Evolutionary conservation across 2,113 vertebrate genomes (phyloP).

Genomic region (Hippocampus comes): DNA sequence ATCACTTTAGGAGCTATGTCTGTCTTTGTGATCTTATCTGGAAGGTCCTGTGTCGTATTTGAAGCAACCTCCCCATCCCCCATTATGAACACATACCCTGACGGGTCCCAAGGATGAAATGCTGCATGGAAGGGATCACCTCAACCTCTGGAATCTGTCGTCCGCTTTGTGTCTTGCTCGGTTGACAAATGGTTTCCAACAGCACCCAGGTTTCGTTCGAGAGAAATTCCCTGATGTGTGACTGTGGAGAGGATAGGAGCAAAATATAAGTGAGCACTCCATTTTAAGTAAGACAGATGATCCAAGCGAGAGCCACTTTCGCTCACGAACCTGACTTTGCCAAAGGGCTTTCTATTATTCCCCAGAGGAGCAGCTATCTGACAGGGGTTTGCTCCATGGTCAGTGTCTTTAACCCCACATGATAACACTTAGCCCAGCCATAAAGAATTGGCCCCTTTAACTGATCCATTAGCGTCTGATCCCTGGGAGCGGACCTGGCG

Average conservation of each 20-base stretch:
- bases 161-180: constrained; percentile 54
- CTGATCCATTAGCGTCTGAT: constrained; percentile 77
- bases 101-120: constrained; percentile 62
- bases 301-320: constrained; percentile 48
- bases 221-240: constrained; percentile 47
- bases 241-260: constrained; percentile 20
- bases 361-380: constrained; percentile 63
- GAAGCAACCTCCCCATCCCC: constrained; percentile 19
- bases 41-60: constrained; percentile 54
- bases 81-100: constrained; percentile 19
- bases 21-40: constrained; percentile 70
- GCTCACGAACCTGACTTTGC: constrained; percentile 42
- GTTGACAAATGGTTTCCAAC: constrained; percentile 67
- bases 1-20: constrained; percentile 59
- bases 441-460: constrained; percentile 76
- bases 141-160: constrained; percentile 67
- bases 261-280: constrained; percentile 23
- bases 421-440: constrained; percentile 74
- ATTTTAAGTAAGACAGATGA: constrained; percentile 40
- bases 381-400: constrained; percentile 62
- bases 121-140: constrained; percentile 58
- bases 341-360: constrained; percentile 65
- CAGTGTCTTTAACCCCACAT: constrained; percentile 74
- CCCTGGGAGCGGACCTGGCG: constrained; percentile 66
- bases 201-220: constrained; percentile 39